Percentiles rank a stretch among this genome's conserved stretches.
These are phyloP conservation scores for Remorina albescens DNA, from an alignment of 2,797 vertebrate genomes.

Conservation along the genomic window DNA sequence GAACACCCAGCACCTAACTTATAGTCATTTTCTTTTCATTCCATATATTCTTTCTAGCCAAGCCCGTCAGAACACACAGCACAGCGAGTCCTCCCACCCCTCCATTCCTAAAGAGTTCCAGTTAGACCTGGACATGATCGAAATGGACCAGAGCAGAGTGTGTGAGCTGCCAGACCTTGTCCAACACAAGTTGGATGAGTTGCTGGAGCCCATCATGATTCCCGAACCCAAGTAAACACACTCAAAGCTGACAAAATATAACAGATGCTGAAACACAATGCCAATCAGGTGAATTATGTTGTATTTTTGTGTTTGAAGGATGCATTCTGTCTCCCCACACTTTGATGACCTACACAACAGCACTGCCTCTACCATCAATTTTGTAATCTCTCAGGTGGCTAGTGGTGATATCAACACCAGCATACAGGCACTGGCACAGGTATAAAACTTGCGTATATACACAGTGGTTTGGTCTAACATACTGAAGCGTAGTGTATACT, in stretches of 20 bases:
- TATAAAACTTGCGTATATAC: conserved; percentile 53
- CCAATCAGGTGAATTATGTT: neutral
- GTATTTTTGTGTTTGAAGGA: conserved; percentile 78
- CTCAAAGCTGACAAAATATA: neutral
- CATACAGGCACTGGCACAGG: conserved; percentile 97
- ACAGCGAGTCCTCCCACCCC: conserved; percentile 85
- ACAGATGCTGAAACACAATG: neutral
- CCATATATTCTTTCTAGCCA: conserved; percentile 82
- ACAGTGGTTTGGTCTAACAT: neutral
- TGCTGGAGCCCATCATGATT: conserved; percentile 96
- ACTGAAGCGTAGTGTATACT: too few species aligned
- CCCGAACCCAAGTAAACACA: conserved; percentile 92
- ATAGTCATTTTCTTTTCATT: neutral
- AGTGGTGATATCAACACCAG: conserved; percentile 98
- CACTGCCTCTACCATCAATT: conserved; percentile 98
- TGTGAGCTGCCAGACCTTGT: conserved; percentile 96
- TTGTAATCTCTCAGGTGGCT: conserved; percentile 98
- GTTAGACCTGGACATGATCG: conserved; percentile 97
- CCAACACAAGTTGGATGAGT: conserved; percentile 97
- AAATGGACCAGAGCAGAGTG: conserved; percentile 91
- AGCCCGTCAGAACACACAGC: conserved; percentile 91
- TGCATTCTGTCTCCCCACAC: conserved; percentile 93
- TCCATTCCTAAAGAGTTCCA: conserved; percentile 95
- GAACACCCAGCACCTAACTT: conserved; percentile 88
- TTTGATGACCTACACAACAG: conserved; percentile 98